These are phyloP conservation scores for Paguma larvata DNA, from an alignment of 2,797 vertebrate species.

Conservation along the genomic window DNA sequence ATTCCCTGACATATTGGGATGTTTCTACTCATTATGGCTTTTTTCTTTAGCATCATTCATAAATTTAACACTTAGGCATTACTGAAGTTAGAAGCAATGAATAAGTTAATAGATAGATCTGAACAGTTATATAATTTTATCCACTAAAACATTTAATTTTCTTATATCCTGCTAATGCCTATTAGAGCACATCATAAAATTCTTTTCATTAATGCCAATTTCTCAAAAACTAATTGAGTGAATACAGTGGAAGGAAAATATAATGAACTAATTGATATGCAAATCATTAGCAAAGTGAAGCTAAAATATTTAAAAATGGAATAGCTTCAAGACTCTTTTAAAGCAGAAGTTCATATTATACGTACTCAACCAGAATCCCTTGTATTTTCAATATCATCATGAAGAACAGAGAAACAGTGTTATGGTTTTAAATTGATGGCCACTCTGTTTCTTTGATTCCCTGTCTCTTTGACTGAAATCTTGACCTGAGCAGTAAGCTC, in stretches of 20 bases:
- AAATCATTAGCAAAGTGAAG: conserved; percentile 59
- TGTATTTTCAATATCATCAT: background rate
- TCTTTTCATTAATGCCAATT: conserved; percentile 38
- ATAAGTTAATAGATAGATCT: background rate
- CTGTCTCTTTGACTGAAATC: background rate
- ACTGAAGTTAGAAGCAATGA: background rate
- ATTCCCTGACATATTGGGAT: background rate
- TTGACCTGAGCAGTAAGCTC: background rate
- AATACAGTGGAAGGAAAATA: conserved; percentile 23
- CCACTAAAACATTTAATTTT: background rate
- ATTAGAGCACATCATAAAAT: conserved; percentile 55
- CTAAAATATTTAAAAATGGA: conserved; percentile 42
- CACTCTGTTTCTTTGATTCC: background rate
- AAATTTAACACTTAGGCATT: background rate
- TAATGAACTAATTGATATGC: conserved; percentile 27
- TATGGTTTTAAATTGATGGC: background rate
- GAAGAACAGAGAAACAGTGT: background rate
- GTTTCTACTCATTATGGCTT: background rate
- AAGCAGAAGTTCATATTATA: background rate
- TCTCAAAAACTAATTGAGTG: conserved; percentile 58
- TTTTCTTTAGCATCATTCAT: background rate
- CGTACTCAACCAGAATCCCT: background rate
- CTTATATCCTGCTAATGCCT: background rate
- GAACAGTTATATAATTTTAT: conserved; percentile 15
- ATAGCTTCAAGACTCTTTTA: conserved; percentile 1